Evolutionary conservation across 1,140 invertebrate genomes (phyloP), one percentile per base, ranked within the genome.

Genomic region (Laupala kohalensis): DNA sequence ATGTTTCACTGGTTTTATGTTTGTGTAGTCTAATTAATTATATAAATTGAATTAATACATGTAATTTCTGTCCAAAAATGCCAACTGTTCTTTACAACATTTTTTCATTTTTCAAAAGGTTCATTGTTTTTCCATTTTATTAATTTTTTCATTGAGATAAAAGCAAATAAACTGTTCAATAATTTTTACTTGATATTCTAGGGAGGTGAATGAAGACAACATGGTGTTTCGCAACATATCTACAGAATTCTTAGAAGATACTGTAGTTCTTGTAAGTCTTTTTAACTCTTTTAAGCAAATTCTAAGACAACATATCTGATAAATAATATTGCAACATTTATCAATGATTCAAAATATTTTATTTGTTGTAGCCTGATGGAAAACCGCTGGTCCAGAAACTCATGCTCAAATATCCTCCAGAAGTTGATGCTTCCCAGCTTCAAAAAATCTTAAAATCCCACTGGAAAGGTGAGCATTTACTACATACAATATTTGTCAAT

Each of bases 201-300:
- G 88, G 88, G 89, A 91, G 81, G 88, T 90, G 23, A 91, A 91
- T 79, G 89, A 91, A 77, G 89, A 91, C 79, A 91, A 91, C 77
- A 84, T 88, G 81, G 81, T 90, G 24, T 85, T 89, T 29, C 80
- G 86, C 74, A 88, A 89, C 79, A 83, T 89, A 71, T 83, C 83
- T 1, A 76, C 84, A 6, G 88, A 89, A 75, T 84, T 86, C 76
- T 78, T 83, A 74, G 86, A 87, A 75, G 86, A 87, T 72, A 77
- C 80, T 37, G 75, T 79, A 24, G 76, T 82, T 73, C 72, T 81
- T 74, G 82, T 83, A 76, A 79, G 78, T 78, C 3, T 12, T 24
- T 70, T 19, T 12, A 62, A 53, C 19, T 53, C 19, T 53, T 53
- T 13, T 2, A 53, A 53, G 19, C 19, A 53, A 53, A 13, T 19